Conservation (phyloP, 1,140 invertebrate species). For the Pseudomyrmex concolor region DNA sequence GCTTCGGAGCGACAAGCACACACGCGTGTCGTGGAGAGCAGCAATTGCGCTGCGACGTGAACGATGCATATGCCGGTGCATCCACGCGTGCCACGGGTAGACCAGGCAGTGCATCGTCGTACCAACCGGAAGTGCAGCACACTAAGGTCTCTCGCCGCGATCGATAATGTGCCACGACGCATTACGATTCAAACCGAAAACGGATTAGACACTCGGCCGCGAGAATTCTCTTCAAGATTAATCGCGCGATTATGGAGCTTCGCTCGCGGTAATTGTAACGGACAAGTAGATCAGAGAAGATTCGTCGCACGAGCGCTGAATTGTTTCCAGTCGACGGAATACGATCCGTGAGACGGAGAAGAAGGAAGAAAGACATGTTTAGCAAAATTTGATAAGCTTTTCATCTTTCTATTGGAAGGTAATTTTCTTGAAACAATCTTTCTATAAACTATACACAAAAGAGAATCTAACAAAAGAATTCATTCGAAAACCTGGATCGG, state of each 20-base stretch:
- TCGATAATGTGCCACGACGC: constrained; percentile 40
- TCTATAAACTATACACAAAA: too few relatives aligned
- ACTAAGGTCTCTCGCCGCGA: constrained; percentile 31
- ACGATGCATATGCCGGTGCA: constrained; percentile 39
- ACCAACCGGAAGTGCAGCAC: constrained; percentile 43
- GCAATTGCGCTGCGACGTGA: constrained; percentile 52
- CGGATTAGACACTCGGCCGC: constrained; percentile 31
- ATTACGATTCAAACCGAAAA: constrained; percentile 54
- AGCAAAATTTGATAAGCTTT: not conserved
- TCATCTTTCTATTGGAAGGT: not conserved
- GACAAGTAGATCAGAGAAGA: not conserved
- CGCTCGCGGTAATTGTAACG: constrained; percentile 26
- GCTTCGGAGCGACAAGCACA: constrained; percentile 36
- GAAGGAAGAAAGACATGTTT: not conserved
- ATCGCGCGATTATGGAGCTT: constrained; percentile 43
- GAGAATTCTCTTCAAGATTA: constrained; percentile 42
- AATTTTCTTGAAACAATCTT: not conserved
- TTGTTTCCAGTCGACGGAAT: not conserved
- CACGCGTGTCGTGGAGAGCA: constrained; percentile 38
- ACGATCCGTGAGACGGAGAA: not conserved
- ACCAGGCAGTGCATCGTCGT: constrained; percentile 40
- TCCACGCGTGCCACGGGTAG: constrained; percentile 1
- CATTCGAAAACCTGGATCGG: too few relatives aligned
- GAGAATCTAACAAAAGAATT: not conserved
- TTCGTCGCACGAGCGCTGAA: not conserved